Evolutionary conservation across 2,113 vertebrate species (phyloP), one percentile per base, ranked within the genome.

Genomic region (Chaetodon trifascialis): DNA sequence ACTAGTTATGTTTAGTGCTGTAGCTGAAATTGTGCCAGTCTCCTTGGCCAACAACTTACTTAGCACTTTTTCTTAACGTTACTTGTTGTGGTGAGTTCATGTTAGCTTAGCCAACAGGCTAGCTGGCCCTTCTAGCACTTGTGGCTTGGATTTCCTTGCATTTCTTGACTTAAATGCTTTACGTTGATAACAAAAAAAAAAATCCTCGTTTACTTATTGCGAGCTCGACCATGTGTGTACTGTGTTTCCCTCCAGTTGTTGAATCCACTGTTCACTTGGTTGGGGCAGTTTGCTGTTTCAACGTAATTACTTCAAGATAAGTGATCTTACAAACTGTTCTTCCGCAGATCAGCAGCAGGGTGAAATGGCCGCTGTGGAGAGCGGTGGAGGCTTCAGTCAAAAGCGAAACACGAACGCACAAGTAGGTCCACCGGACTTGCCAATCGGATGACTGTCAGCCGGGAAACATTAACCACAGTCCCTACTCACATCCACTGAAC

Each of bases 321-420:
- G 84, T 84, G 80, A 85, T 80, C 60, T 89, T 74, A 74, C 7
- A 47, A 90, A 85, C 85, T 90, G 82, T 86, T 90, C 83, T 89
- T 90, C 90, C 90, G 87, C 93, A 96, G 95, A 95, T 90, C 95
- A 94, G 82, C 95, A 95, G 89, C 94, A 93, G 85, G 93, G 92
- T 92, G 94, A 95, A 78, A 96, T 96, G 95, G 95, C 92, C 93
- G 93, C 91, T 73, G 80, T 91, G 88, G 94, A 95, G 71, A 92
- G 88, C 84, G 88, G 93, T 7, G 94, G 92, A 89, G 91, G 92
- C 85, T 94, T 93, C 92, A 90, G 73, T 86, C 94, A 94, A 88
- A 95, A 95, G 87, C 76, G 93, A 93, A 95, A 93, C 94, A 70
- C 89, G 69, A 95, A 86, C 46, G 82, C 94, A 56, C 94, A 94